Evolutionary conservation across 2,113 vertebrate genomes (phyloP).

Genomic region (Galbula dea): DNA sequence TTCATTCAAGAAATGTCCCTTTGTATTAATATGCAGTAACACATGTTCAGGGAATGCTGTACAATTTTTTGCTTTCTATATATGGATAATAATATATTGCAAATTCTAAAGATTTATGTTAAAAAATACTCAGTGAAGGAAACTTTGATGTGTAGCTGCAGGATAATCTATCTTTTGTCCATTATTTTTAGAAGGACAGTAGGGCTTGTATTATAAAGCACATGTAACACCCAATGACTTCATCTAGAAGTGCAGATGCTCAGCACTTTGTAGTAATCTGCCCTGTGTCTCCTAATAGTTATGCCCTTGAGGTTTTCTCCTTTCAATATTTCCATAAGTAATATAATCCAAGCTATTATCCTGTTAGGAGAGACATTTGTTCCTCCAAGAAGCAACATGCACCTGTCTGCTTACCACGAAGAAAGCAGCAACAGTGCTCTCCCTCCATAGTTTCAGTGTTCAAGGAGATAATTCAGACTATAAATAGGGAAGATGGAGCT

Average conservation of each 20-base stretch:
- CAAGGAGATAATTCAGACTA: not conserved
- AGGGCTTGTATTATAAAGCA: not conserved
- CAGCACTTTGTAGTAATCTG: not conserved
- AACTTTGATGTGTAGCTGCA: not conserved
- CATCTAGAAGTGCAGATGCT: not conserved
- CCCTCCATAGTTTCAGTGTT: not conserved
- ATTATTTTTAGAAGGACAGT: not conserved
- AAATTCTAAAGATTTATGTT: not conserved
- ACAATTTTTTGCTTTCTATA: not conserved
- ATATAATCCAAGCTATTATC: not conserved
- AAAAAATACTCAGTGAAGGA: not conserved
- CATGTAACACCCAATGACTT: not conserved
- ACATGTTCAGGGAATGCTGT: not conserved
- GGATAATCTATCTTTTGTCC: not conserved
- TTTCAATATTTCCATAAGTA: slow-evolving; percentile 2
- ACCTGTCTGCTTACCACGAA: not conserved
- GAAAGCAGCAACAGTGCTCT: not conserved
- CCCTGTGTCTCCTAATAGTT: not conserved
- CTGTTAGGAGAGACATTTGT: not conserved
- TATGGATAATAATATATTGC: not conserved
- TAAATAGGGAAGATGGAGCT: not conserved
- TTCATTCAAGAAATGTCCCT: not conserved
- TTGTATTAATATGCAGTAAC: not conserved
- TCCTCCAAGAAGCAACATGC: not conserved
- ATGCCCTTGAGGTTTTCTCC: not conserved